Conservation (phyloP, 2,888 invertebrate genomes). For the Melipona bicolor region DNA sequence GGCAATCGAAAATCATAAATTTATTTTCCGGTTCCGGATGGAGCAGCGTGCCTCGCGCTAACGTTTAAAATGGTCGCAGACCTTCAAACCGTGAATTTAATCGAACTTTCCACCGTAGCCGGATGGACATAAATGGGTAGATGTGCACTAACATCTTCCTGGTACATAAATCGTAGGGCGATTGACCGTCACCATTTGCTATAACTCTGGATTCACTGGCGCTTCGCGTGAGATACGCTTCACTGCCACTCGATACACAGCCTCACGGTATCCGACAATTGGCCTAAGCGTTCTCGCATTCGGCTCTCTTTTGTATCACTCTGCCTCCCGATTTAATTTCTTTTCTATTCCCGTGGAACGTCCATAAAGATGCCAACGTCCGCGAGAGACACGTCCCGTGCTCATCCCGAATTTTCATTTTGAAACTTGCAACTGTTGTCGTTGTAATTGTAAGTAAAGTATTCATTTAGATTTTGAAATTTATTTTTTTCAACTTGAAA, state of each 20-base stretch:
- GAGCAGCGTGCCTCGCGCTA: conserved; percentile 2
- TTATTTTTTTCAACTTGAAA: no score
- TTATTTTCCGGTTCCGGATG: not conserved
- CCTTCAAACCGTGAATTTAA: conserved; percentile 65
- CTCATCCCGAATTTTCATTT: not conserved
- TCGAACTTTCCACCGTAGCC: conserved; percentile 58
- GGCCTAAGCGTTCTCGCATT: conserved; percentile 25
- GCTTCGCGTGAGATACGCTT: conserved; percentile 61
- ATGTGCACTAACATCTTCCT: conserved; percentile 63
- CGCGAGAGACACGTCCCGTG: not conserved
- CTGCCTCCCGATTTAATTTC: conserved; percentile 4
- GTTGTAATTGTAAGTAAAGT: no score
- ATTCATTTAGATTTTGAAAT: no score
- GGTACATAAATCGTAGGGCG: conserved; percentile 67
- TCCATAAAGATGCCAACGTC: not conserved
- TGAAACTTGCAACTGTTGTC: no score
- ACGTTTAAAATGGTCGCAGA: conserved; percentile 20
- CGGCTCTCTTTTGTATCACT: conserved; percentile 21
- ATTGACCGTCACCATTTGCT: conserved; percentile 64
- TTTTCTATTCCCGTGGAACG: not conserved
- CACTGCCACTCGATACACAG: conserved; percentile 54
- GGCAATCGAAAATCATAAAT: conserved; percentile 11
- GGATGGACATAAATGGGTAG: conserved; percentile 65
- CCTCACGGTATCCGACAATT: conserved; percentile 43
- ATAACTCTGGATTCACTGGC: conserved; percentile 56